These are phyloP conservation scores for Anagrus nilaparvatae DNA, from an alignment of 1,140 invertebrate species.

Conservation along the genomic window DNA sequence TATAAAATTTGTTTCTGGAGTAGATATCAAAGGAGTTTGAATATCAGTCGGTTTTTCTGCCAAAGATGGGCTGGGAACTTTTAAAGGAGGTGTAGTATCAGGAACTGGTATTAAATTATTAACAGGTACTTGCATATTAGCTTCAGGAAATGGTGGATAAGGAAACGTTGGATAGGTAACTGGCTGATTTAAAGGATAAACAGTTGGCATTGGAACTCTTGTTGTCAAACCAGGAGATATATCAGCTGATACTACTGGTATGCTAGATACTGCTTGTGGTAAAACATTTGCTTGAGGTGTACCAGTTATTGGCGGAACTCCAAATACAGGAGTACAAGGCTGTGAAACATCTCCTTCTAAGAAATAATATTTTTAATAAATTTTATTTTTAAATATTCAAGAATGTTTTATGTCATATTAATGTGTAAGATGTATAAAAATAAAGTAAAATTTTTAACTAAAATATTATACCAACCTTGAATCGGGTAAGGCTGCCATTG, in stretches of 20 bases:
- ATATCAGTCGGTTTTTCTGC: constrained; percentile 20
- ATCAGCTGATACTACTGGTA: constrained; percentile 20
- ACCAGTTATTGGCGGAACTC: constrained; percentile 16
- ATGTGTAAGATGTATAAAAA: too few relatives aligned
- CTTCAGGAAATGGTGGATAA: constrained; percentile 19
- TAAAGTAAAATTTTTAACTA: too few relatives aligned
- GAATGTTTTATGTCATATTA: too few relatives aligned
- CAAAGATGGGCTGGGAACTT: constrained; percentile 17
- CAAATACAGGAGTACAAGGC: background rate
- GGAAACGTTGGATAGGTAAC: constrained; percentile 19
- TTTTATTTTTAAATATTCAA: too few relatives aligned
- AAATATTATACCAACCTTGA: constrained; percentile 27
- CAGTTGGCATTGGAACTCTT: too few relatives aligned
- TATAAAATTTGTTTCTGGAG: constrained; percentile 12
- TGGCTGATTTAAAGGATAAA: constrained; percentile 23
- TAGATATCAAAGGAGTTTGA: constrained; percentile 12
- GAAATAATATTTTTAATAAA: too few relatives aligned
- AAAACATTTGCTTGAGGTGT: constrained; percentile 11
- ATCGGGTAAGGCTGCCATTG: constrained; percentile 50
- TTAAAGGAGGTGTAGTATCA: constrained; percentile 18
- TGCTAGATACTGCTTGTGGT: constrained; percentile 17
- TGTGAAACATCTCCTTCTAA: background rate
- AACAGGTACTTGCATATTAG: constrained; percentile 19
- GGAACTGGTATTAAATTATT: constrained; percentile 26
- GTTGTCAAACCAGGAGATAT: constrained; percentile 26